These are phyloP conservation scores for Todiramphus saurophagus DNA, from an alignment of 2,113 vertebrate species.

Conservation along the genomic window DNA sequence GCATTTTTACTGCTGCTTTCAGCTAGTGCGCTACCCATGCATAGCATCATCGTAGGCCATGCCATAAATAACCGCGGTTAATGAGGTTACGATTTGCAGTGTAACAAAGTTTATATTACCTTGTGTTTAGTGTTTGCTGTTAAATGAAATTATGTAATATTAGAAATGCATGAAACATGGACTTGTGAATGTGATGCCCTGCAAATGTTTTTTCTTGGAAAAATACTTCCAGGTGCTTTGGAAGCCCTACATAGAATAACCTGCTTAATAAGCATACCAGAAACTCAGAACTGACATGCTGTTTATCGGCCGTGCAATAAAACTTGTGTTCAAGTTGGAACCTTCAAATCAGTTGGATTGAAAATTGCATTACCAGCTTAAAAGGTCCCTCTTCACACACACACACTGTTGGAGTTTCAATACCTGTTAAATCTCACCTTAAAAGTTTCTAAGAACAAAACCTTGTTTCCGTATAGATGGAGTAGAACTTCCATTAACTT, in stretches of 20 bases:
- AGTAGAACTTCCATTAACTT: not conserved
- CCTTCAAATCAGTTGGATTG: accelerated
- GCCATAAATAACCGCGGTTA: no score
- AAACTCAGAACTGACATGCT: no score
- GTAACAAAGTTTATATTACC: no score
- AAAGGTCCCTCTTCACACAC: no score
- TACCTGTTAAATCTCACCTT: not conserved
- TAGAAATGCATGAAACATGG: not conserved
- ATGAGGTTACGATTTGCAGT: not conserved
- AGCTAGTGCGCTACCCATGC: accelerated
- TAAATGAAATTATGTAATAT: accelerated
- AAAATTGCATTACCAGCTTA: not conserved
- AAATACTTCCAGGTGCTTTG: no score
- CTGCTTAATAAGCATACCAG: no score
- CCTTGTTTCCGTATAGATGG: not conserved
- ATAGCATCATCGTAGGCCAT: accelerated
- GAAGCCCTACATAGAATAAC: not conserved
- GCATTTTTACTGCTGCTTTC: no score
- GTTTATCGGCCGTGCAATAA: accelerated
- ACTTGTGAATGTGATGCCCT: not conserved
- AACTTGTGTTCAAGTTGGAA: not conserved
- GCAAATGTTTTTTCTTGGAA: no score
- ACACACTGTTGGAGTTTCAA: accelerated
- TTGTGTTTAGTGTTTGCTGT: not conserved
- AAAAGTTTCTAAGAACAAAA: not conserved